Conservation (phyloP, 2,113 vertebrate genomes). For the Sisor rabdophorus region DNA sequence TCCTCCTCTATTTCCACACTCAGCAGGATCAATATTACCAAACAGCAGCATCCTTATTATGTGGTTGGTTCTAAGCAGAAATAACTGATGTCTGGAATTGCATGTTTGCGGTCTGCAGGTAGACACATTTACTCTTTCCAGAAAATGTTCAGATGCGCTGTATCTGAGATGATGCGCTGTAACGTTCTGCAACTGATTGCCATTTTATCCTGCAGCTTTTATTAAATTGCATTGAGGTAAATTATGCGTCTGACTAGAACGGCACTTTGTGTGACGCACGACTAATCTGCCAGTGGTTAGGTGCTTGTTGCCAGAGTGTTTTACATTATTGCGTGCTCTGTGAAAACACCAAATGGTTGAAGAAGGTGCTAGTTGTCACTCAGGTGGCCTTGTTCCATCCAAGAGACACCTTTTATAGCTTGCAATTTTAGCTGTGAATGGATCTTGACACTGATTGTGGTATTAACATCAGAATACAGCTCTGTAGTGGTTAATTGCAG, state of each 20-base stretch:
- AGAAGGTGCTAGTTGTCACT: background rate
- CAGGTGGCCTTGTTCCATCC: background rate
- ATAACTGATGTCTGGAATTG: conserved; percentile 19
- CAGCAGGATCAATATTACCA: conserved; percentile 9
- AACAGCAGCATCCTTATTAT: conserved; percentile 11
- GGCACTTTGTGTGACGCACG: background rate
- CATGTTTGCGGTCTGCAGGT: conserved; percentile 16
- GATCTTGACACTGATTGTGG: background rate
- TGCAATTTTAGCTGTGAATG: background rate
- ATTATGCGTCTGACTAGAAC: background rate
- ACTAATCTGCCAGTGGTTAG: background rate
- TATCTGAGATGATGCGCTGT: too few relatives aligned
- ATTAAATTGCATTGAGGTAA: background rate
- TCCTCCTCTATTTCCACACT: background rate
- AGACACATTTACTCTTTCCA: conserved; percentile 11
- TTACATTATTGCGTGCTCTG: background rate
- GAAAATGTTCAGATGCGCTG: background rate
- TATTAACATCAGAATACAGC: background rate
- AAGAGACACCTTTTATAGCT: background rate
- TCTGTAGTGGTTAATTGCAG: background rate
- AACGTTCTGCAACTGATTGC: background rate
- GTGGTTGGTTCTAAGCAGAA: conserved; percentile 8
- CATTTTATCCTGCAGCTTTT: background rate
- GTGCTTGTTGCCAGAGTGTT: background rate
- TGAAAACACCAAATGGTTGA: conserved; percentile 1